Evolutionary conservation across 2,113 vertebrate genomes (phyloP).

Genomic region (Todiramphus chloris): DNA sequence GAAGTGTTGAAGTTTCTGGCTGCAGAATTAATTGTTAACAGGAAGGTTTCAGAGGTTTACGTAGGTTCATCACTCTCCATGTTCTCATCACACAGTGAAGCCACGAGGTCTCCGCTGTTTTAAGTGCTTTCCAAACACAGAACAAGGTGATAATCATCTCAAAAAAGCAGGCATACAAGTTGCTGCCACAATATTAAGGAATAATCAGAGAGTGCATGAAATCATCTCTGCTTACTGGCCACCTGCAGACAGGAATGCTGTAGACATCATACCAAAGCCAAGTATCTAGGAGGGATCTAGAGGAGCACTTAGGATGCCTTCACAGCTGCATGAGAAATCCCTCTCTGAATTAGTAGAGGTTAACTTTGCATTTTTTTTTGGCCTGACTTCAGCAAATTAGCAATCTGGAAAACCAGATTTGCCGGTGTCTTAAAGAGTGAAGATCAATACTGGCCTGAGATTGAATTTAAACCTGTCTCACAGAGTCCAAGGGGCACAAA

Average conservation of each 20-base stretch:
- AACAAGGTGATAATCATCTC: not conserved
- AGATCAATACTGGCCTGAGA: not conserved
- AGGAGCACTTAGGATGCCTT: not conserved
- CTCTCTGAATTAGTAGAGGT: not conserved
- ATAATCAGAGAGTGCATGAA: not conserved
- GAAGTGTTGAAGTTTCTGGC: not conserved
- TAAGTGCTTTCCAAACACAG: not conserved
- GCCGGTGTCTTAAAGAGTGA: not conserved
- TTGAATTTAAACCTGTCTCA: not conserved
- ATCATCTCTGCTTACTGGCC: not conserved
- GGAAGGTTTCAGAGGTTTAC: not conserved
- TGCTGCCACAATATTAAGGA: not conserved
- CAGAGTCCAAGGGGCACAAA: not conserved
- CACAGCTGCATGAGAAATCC: not conserved
- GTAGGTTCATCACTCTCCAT: fast-evolving
- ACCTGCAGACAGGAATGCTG: not conserved
- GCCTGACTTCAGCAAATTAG: too few species aligned
- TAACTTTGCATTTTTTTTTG: too few species aligned
- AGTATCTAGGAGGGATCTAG: not conserved
- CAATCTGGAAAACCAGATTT: not conserved
- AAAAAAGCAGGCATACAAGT: not conserved
- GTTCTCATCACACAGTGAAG: fast-evolving
- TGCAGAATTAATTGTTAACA: not conserved
- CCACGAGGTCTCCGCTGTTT: not conserved
- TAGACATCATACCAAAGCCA: not conserved